A percentile compares a stretch with the other conserved stretches of the same genome.
These are phyloP conservation scores for Xestia xanthographa DNA, from an alignment of 2,888 invertebrate species.

Conservation along the genomic window DNA sequence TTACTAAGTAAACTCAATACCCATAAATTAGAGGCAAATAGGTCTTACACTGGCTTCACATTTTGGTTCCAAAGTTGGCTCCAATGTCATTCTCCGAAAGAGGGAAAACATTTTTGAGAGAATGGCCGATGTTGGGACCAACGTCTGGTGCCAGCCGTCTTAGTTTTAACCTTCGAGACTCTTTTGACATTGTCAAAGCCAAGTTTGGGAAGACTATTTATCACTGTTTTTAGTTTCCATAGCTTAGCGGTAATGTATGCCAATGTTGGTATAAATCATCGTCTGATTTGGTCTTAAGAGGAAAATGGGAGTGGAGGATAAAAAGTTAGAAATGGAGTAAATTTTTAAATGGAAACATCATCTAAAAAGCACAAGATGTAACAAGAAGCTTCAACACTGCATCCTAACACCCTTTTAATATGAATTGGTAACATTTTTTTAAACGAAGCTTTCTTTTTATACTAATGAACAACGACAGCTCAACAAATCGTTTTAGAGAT, in stretches of 20 bases:
- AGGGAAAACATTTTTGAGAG: background rate
- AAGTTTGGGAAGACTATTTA: slow-evolving; percentile 56
- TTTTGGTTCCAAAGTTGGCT: slow-evolving; percentile 10
- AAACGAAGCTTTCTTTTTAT: background rate
- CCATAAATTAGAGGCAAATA: slow-evolving; percentile 46
- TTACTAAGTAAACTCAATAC: slow-evolving; percentile 38
- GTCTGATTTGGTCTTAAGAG: slow-evolving; percentile 55
- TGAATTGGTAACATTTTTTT: background rate
- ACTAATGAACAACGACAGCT: background rate
- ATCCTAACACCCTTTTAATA: background rate
- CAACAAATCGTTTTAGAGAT: background rate
- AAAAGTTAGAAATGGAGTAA: background rate
- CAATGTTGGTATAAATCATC: slow-evolving; percentile 73
- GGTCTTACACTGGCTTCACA: slow-evolving; percentile 20
- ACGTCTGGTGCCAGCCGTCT: background rate
- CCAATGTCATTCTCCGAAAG: background rate
- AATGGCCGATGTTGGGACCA: slow-evolving; percentile 12
- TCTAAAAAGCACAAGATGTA: background rate
- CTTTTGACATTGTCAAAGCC: slow-evolving; percentile 56
- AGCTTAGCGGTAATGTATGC: slow-evolving; percentile 70
- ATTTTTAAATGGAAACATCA: background rate
- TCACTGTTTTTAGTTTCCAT: slow-evolving; percentile 60
- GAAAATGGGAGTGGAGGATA: slow-evolving; percentile 31
- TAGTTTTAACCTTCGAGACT: slow-evolving; percentile 36
- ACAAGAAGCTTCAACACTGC: background rate